Evolutionary conservation across 1,140 invertebrate species (phyloP).

Genomic region (Nylanderia fulva): DNA sequence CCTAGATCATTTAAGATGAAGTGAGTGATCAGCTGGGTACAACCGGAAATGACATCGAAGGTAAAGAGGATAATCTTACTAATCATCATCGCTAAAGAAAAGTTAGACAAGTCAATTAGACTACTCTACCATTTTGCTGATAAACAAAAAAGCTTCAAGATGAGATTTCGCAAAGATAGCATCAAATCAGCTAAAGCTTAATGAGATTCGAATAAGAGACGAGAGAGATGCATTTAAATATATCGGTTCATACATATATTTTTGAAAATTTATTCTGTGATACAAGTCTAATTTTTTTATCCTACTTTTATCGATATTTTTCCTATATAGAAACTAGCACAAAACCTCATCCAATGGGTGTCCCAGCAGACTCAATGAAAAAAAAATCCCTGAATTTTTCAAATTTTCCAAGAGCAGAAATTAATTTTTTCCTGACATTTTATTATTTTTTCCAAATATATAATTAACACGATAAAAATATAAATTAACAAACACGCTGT

Average conservation of each 20-base stretch:
- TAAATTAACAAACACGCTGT: too few species aligned
- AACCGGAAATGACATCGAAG: constrained; percentile 1
- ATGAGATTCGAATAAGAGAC: neutral
- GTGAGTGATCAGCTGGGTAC: constrained; percentile 11
- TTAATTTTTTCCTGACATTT: too few species aligned
- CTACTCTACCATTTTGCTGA: neutral
- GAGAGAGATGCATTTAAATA: neutral
- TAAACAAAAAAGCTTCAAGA: neutral
- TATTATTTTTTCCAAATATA: too few species aligned
- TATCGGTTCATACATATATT: neutral
- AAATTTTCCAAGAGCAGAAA: too few species aligned
- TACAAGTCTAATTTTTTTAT: neutral
- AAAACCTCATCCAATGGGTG: neutral
- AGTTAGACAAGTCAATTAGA: constrained; percentile 1
- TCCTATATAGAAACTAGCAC: neutral
- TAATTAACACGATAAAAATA: too few species aligned
- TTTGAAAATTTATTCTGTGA: neutral
- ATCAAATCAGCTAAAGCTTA: neutral
- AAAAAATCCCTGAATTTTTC: too few species aligned
- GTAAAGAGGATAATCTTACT: constrained; percentile 26
- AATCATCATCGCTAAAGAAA: neutral
- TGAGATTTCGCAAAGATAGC: neutral
- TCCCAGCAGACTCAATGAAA: too few species aligned
- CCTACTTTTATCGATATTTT: neutral
- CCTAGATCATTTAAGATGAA: neutral